Evolutionary conservation across 2,797 vertebrate species (phyloP), one percentile per base, ranked within the genome.

Genomic region (Chloroceryle inda): DNA sequence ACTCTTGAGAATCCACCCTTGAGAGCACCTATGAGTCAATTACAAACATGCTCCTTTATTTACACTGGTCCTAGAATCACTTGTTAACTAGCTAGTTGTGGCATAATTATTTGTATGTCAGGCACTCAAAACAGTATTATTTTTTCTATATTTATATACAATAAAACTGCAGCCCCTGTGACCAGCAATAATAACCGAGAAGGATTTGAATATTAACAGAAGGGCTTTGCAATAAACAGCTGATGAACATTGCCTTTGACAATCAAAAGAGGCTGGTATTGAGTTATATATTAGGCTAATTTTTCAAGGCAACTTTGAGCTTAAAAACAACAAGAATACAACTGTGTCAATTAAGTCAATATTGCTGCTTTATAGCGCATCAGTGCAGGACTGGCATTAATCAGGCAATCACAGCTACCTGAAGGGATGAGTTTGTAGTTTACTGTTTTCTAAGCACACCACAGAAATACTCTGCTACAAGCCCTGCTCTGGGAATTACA

Each of bases 1-100:
- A 90, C 96, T 81, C 96, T 64, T 93, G 96, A 96, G 96, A 96
- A 93, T 95, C 17, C 22, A 94, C 89, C 69, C 89, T 94, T 71
- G 95, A 95, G 93, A 78, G 19, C 15, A 84, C 22, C 69, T 69
- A 10, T 35, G 73, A 88, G 88, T 69, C 88, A 62, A 62, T 96
- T 88, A 86, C 50, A 95, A 94, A 94, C 86, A 88, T 16, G 49
- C 82, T 84, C 69, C 33, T n/a, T 90, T 94, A 95, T 84, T 95
- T 92, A 93, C 66, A 47, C 50, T 55, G 69, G 55, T 93, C 20
- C 78, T 35, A 49, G 40, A 92, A 56, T 49, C 58, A 68, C 72
- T 23, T 73, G 76, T 76, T 96, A 92, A 86, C 61, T 81, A 90
- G 53, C 23, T 84, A 72, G 55, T 50, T 81, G 59, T 83, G 58